These are phyloP conservation scores for Anodontia alba DNA, from an alignment of 2,888 invertebrate species.

Conservation along the genomic window DNA sequence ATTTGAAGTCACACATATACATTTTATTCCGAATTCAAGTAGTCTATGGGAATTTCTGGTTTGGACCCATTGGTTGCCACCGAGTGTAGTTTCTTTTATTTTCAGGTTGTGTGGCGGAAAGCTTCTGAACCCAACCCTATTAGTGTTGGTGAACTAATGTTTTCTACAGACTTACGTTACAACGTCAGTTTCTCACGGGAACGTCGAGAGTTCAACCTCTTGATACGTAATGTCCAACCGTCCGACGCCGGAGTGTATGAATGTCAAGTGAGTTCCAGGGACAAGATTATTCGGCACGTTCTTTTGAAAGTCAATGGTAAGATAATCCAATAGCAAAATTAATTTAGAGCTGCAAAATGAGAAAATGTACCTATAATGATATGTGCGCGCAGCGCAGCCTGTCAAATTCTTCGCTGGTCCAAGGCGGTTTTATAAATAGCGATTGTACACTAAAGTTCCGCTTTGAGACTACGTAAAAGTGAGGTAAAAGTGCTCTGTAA, in stretches of 20 bases:
- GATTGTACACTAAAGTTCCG: too few species aligned
- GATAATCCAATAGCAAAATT: not conserved
- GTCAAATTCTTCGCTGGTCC: too few species aligned
- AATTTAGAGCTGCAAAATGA: too few species aligned
- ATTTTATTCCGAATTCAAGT: too few species aligned
- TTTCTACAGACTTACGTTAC: conserved; percentile 71
- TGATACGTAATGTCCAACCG: conserved; percentile 68
- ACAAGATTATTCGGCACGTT: conserved; percentile 55
- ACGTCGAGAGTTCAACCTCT: conserved; percentile 72
- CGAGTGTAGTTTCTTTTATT: not conserved
- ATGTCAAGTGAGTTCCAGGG: conserved; percentile 74
- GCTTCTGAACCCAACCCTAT: conserved; percentile 78
- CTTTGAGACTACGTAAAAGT: too few species aligned
- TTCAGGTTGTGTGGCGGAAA: conserved; percentile 78
- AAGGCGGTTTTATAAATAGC: too few species aligned
- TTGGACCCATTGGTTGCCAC: too few species aligned
- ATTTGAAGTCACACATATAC: too few species aligned
- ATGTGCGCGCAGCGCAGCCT: too few species aligned
- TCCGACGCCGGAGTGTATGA: conserved; percentile 77
- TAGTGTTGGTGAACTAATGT: conserved; percentile 73
- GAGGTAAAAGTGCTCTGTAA: too few species aligned
- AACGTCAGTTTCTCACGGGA: conserved; percentile 61
- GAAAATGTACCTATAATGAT: too few species aligned
- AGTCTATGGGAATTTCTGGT: too few species aligned
- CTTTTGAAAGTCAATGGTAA: conserved; percentile 50